A percentile compares a stretch with the other conserved stretches of the same genome.
Evolutionary conservation across 2,797 vertebrate genomes (phyloP).

Genomic region (Paramormyrops hopkinsi): DNA sequence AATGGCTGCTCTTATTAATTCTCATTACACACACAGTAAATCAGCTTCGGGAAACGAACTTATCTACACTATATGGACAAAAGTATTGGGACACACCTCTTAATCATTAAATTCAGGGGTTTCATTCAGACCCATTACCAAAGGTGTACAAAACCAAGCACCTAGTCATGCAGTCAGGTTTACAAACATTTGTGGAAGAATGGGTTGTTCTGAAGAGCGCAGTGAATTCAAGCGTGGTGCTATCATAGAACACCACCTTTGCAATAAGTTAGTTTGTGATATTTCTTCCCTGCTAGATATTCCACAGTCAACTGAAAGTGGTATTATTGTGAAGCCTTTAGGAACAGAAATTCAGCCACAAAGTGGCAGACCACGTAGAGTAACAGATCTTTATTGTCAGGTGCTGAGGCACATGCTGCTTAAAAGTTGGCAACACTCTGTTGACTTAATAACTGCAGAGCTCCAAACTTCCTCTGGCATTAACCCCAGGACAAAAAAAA

Average conservation of each 20-base stretch:
- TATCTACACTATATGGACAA: not conserved
- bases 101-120: not conserved
- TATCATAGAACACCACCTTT: not conserved
- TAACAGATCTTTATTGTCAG: no score
- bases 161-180: not conserved
- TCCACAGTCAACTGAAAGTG: not conserved
- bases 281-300: not conserved
- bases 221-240: not conserved
- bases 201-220: not conserved
- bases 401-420: no score
- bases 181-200: not conserved
- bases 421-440: no score
- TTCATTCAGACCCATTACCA: not conserved
- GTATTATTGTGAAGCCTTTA: not conserved
- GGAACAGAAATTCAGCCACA: not conserved
- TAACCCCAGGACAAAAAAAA: not conserved
- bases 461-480: not conserved
- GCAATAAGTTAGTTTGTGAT: not conserved
- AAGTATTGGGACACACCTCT: not conserved
- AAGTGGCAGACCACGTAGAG: no score
- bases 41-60: not conserved
- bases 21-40: not conserved
- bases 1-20: conserved; percentile 9
- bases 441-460: no score
- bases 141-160: not conserved